A percentile compares a stretch with the other conserved stretches of the same genome.
Conservation (phyloP, 2,888 invertebrate genomes). For the Lottia scabra region DNA sequence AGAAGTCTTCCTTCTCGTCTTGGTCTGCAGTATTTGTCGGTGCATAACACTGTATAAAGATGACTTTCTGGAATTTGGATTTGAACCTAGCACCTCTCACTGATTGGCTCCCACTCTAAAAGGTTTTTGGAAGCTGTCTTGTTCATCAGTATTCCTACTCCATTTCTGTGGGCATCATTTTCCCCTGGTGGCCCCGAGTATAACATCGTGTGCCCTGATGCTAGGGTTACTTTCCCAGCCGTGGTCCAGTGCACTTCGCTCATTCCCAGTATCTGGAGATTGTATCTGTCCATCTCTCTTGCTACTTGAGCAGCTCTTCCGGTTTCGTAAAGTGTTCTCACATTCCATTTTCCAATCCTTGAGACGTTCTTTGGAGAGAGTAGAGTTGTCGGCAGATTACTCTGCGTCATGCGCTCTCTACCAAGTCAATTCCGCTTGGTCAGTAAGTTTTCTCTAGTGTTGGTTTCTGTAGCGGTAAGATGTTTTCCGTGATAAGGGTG, state of each 20-base stretch:
- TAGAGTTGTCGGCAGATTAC: no score
- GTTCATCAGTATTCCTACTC: conserved; percentile 13
- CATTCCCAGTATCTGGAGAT: conserved; percentile 12
- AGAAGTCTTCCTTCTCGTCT: conserved; percentile 7
- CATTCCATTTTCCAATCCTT: conserved; percentile 18
- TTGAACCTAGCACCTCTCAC: conserved; percentile 12
- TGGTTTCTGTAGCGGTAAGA: conserved; percentile 13
- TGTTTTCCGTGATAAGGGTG: conserved; percentile 16
- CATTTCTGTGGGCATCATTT: conserved; percentile 16
- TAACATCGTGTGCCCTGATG: conserved; percentile 9
- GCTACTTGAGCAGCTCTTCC: conserved; percentile 13
- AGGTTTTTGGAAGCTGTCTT: neutral
- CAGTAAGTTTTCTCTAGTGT: neutral
- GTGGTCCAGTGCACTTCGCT: conserved; percentile 15
- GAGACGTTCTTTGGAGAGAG: conserved; percentile 15
- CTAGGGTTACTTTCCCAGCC: conserved; percentile 1
- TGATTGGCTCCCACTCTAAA: conserved; percentile 11
- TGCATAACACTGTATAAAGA: conserved; percentile 8
- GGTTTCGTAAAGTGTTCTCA: conserved; percentile 17
- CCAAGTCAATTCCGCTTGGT: conserved; percentile 7
- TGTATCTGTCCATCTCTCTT: conserved; percentile 10
- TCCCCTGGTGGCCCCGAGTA: conserved; percentile 15
- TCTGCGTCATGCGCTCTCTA: conserved; percentile 13
- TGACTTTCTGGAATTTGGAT: conserved; percentile 13
- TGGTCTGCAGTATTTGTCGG: conserved; percentile 9